Conservation (phyloP, 2,113 vertebrate species). For the Pollachius pollachius region DNA sequence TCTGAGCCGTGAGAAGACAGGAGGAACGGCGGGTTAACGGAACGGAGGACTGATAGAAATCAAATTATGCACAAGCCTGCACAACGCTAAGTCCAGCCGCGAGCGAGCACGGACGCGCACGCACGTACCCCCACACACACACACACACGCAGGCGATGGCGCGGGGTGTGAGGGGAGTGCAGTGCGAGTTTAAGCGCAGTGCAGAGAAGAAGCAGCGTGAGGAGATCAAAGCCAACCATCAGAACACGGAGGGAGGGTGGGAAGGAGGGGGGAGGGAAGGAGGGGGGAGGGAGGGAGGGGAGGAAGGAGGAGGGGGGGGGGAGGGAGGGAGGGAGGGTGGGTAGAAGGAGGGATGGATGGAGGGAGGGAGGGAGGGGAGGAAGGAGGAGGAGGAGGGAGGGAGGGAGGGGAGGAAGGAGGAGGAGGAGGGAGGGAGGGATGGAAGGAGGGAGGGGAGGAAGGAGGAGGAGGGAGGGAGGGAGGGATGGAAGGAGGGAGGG, state of each 20-base stretch:
- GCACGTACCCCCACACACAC: constrained; percentile 17
- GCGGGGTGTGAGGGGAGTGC: background rate
- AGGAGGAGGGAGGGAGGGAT: too few species aligned
- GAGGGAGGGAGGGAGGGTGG: background rate
- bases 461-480: too few species aligned
- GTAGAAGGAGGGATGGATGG: too few species aligned
- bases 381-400: too few species aligned
- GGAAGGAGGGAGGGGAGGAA: too few species aligned
- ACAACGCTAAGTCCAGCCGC: background rate
- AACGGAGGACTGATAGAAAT: constrained; percentile 49
- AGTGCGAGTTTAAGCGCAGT: constrained; percentile 54
- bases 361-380: too few species aligned
- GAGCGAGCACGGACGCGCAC: background rate
- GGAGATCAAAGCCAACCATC: constrained; percentile 49
- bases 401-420: too few species aligned
- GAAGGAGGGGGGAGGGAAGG: constrained; percentile 2
- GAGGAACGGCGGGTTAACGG: too few species aligned
- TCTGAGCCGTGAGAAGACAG: too few species aligned
- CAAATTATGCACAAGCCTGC: constrained; percentile 15
- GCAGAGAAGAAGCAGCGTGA: constrained; percentile 47
- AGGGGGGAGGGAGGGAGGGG: too few species aligned
- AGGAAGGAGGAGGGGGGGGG: too few species aligned
- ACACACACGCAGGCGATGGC: constrained; percentile 1
- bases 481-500: constrained; percentile 23
- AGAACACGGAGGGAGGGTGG: constrained; percentile 42